Evolutionary conservation across 2,888 invertebrate species (phyloP), one percentile per base, ranked within the genome.

Genomic region (Stramonita haemastoma): DNA sequence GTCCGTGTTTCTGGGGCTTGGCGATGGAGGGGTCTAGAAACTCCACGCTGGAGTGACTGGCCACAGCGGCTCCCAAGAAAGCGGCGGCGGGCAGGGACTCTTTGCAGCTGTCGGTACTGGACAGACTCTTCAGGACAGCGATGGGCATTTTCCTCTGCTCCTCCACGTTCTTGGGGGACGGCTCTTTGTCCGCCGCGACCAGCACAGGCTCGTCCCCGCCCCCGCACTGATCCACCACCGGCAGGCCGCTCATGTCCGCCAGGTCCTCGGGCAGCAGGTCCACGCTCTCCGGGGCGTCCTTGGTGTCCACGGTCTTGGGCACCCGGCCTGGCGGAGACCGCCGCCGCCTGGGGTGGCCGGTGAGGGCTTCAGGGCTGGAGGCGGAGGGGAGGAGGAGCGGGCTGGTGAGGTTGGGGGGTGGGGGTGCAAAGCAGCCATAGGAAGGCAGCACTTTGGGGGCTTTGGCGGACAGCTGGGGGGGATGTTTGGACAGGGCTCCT

Each of bases 21-120:
- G n/a, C 46, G 26, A 77, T 29, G 29, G 46, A 46, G 15, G 32
- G 34, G 26, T 11, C 15, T 4, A 81, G 17, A 17, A 56, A 70
- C 70, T 89, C 89, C n/a, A 46, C 6, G 34, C 77, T 77, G 57
- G 89, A 85, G 26, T n/a, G 57, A 22, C 88, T 66, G 22, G 60
- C 87, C 22, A 87, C 81, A n/a, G 26, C 15, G 1, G 66, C 66
- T 66, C 26, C 36, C 34, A 46, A 8, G 13, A 29, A 46, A 22
- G 85, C 4, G 0, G 17, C 26, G 11, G 32, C 46, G 34, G 13
- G 13, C 5, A 34, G 17, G 66, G n/a, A n/a, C 56, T 34, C 17
- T 13, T 34, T 19, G 85, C 32, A 36, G 22, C 88, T 83, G 29
- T 26, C n/a, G 56, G 34, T 36, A n/a, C 11, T 77, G 26, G 66